These are phyloP conservation scores for Rhagoletis zephyria DNA, from an alignment of 1,140 invertebrate genomes.

Conservation along the genomic window DNA sequence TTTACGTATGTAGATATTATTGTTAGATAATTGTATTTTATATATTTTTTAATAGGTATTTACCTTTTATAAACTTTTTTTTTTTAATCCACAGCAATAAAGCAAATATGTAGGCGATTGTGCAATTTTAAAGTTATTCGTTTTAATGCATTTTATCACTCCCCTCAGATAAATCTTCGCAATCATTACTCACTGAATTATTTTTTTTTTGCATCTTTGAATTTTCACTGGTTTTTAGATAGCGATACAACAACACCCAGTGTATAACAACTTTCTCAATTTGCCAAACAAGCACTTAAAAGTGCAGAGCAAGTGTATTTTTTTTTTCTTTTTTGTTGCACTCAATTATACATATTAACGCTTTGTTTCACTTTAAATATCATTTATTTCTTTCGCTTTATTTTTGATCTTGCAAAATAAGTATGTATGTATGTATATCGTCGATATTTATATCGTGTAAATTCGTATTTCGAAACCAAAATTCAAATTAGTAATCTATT, in stretches of 20 bases:
- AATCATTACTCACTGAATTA: not conserved
- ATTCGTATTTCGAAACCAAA: not conserved
- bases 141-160: not conserved
- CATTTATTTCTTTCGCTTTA: not conserved
- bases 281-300: not conserved
- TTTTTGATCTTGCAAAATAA: not conserved
- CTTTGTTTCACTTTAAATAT: not conserved
- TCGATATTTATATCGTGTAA: too few species aligned
- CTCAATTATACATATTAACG: not conserved
- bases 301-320: not conserved
- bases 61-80: too few species aligned
- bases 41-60: too few species aligned
- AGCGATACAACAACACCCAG: not conserved
- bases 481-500: not conserved
- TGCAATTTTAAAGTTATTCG: too few species aligned
- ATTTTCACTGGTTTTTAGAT: not conserved
- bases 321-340: not conserved
- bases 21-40: too few species aligned
- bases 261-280: slow-evolving; percentile 27
- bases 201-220: not conserved
- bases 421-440: too few species aligned
- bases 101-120: too few species aligned
- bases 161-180: not conserved
- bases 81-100: too few species aligned
- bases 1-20: too few species aligned